Base-by-base conservation (phyloP, 1,140 invertebrate genomes). In the Piezodorus guildinii region DNA sequence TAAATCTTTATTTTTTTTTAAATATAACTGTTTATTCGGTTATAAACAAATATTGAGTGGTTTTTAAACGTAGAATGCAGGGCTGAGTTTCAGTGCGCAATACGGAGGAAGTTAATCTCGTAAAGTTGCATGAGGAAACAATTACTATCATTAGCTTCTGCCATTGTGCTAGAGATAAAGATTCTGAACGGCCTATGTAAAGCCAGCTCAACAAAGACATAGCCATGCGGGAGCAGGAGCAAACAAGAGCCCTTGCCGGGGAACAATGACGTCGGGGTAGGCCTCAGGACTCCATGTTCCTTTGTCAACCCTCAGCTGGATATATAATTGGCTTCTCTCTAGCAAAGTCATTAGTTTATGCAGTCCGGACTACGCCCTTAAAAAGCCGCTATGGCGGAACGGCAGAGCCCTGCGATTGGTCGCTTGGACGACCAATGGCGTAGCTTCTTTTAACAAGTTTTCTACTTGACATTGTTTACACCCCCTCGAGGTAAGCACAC, bases 401-500 rank as follows among this genome's bases (percentile, higher is more conserved):
- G 10, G 45, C 15, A 12, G 3, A 46, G 17, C 15, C 45, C 45
- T n/a, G 3, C 17, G 45, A 19, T 19, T 46, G 45, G 45, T 12
- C 14, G 3, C 45, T 46, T 12, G 3, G 45, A 19, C 45, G 27
- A 30, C 27, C 45, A 46, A 46, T 46, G 45, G 45, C 15, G 14
- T 15, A 15, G 15, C 17, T 46, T 19, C 45, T 46, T 46, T 46
- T 46, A 46, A 46, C 45, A 46, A 46, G 45, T 46, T n/a, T 15
- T n/a, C 45, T 46, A 46, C 45, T 46, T 19, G 45, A 46, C 45
- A 46, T 46, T 46, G 45, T 46, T 46, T 46, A 46, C 45, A 30
- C 27, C 27, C 27, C 27, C 27, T 30, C 27, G 27, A 30, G 3
- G 27, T 30, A 30, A 30, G 27, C 27, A 30, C 27, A 30, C 27